Evolutionary conservation across 2,888 invertebrate genomes (phyloP).

Genomic region (Tenthredo distinguenda): DNA sequence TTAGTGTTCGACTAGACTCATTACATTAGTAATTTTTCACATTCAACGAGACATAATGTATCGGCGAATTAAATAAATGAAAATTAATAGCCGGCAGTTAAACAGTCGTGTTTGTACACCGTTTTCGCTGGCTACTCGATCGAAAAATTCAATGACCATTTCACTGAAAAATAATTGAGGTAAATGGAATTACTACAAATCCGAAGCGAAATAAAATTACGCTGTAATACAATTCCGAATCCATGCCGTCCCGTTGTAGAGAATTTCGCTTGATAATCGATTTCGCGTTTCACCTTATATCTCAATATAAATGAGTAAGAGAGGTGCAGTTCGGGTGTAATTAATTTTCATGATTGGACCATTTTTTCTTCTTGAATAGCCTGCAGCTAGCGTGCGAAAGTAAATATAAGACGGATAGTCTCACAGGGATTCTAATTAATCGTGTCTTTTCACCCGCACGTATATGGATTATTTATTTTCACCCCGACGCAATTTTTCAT

Average conservation of each 20-base stretch:
- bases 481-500: neutral
- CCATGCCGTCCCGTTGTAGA: neutral
- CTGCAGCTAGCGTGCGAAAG: neutral
- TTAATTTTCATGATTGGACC: constrained; percentile 13
- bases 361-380: constrained; percentile 14
- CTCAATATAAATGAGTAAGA: neutral
- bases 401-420: neutral
- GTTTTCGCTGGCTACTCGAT: neutral
- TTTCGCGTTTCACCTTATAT: constrained; percentile 9
- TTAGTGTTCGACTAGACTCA: neutral
- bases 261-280: constrained; percentile 1
- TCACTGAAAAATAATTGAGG: neutral
- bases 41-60: neutral
- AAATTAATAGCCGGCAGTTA: neutral
- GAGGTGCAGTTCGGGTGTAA: neutral
- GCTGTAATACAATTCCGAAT: neutral
- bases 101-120: neutral
- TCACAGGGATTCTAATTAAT: constrained; percentile 29
- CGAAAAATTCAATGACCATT: neutral
- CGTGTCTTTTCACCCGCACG: neutral
- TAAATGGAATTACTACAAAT: neutral
- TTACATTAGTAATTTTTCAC: neutral
- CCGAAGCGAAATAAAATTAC: neutral
- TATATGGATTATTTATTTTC: constrained; percentile 10
- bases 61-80: neutral